Conservation (phyloP, 2,888 invertebrate species). For the Muscina levida region DNA sequence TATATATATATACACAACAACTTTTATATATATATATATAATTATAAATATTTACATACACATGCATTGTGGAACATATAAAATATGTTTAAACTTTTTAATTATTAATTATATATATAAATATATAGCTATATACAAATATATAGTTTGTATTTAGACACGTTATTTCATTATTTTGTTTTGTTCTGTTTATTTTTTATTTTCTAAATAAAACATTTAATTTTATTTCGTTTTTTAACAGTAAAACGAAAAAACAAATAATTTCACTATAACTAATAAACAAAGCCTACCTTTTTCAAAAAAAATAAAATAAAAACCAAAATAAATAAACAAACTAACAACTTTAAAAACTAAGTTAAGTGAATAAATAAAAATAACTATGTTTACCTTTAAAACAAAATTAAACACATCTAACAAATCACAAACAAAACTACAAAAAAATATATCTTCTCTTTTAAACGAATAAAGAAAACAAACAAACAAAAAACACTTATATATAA, state of each 20-base stretch:
- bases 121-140: conserved; percentile 24
- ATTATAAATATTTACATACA: conserved; percentile 22
- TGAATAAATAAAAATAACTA: too few species aligned
- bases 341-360: too few species aligned
- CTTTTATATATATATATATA: conserved; percentile 19
- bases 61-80: conserved; percentile 23
- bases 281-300: conserved; percentile 44
- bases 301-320: conserved; percentile 40
- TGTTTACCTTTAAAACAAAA: too few species aligned
- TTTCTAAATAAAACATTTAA: conserved; percentile 22
- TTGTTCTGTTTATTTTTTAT: conserved; percentile 8
- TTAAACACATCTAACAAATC: neutral
- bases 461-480: conserved; percentile 11
- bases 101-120: neutral
- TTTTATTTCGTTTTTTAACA: too few species aligned
- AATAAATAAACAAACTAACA: conserved; percentile 35
- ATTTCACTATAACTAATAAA: conserved; percentile 15
- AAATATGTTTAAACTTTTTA: conserved; percentile 36
- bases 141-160: conserved; percentile 24
- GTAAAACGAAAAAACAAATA: conserved; percentile 14
- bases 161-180: conserved; percentile 25
- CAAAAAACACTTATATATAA: conserved; percentile 11
- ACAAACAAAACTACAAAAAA: conserved; percentile 1
- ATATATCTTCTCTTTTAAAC: conserved; percentile 31
- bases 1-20: conserved; percentile 22